These are phyloP conservation scores for Parthenolecanium corni DNA, from an alignment of 2,888 invertebrate genomes.

Conservation along the genomic window DNA sequence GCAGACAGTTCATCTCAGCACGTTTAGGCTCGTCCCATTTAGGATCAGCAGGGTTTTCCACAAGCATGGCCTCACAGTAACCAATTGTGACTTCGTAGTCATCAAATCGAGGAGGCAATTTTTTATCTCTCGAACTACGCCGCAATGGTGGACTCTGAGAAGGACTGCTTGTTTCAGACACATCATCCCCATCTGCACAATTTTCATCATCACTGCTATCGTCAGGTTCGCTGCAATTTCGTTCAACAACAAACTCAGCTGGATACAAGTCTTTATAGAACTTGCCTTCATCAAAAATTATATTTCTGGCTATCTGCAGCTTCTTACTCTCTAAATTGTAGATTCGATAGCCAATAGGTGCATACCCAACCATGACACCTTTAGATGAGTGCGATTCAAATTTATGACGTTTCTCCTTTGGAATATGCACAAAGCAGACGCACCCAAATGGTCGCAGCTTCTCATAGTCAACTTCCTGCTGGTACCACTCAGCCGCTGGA, in stretches of 20 bases:
- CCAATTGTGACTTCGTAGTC: neutral
- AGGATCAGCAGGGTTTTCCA: neutral
- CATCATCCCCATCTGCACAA: neutral
- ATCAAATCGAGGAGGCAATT: neutral
- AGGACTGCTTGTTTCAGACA: neutral
- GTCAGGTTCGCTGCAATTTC: neutral
- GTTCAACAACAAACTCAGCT: neutral
- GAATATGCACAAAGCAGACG: neutral
- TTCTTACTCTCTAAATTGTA: neutral
- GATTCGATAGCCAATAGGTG: neutral
- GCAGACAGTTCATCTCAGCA: neutral
- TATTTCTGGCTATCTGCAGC: neutral
- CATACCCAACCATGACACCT: neutral
- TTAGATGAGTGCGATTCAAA: neutral
- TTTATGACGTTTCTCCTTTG: neutral
- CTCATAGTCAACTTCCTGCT: neutral
- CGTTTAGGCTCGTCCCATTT: neutral
- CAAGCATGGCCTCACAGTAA: neutral
- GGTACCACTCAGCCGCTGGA: neutral
- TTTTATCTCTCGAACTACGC: neutral
- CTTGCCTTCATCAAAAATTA: neutral
- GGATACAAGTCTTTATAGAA: neutral
- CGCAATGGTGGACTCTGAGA: no score
- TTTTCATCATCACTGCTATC: neutral
- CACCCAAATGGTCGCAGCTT: neutral